Evolutionary conservation across 2,113 vertebrate genomes (phyloP).

Genomic region (Carassius gibelio): DNA sequence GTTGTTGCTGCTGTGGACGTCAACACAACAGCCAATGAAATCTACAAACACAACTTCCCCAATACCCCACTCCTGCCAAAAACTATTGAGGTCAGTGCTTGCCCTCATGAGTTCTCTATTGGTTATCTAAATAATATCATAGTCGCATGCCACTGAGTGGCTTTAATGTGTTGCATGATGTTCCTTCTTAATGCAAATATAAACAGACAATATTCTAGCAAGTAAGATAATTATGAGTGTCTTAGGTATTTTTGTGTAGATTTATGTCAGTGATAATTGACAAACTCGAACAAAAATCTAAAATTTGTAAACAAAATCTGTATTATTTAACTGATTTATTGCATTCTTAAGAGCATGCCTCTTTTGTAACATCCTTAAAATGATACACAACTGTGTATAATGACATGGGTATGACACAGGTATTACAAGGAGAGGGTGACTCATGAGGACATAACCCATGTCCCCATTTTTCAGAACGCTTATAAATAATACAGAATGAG

Average conservation of each 20-base stretch:
- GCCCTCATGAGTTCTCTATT: background rate
- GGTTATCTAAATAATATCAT: background rate
- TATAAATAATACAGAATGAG: too few relatives aligned
- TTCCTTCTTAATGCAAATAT: background rate
- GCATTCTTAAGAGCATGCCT: background rate
- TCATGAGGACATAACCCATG: too few relatives aligned
- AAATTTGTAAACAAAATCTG: background rate
- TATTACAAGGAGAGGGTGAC: too few relatives aligned
- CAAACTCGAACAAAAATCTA: too few relatives aligned
- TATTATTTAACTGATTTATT: background rate
- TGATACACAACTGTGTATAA: too few relatives aligned
- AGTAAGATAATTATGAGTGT: background rate
- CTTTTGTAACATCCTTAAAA: background rate
- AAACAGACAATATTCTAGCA: background rate
- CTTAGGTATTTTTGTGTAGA: background rate
- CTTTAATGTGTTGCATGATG: background rate
- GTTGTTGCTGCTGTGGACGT: conserved; percentile 92
- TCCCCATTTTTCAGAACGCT: too few relatives aligned
- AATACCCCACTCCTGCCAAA: conserved; percentile 82
- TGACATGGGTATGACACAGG: too few relatives aligned
- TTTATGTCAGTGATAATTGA: background rate
- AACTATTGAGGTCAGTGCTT: conserved; percentile 88
- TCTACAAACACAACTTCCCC: conserved; percentile 92
- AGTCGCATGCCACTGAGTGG: background rate
- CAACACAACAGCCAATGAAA: conserved; percentile 89